Conservation (phyloP, 2,797 vertebrate genomes). For the Enteromius radiatus region DNA sequence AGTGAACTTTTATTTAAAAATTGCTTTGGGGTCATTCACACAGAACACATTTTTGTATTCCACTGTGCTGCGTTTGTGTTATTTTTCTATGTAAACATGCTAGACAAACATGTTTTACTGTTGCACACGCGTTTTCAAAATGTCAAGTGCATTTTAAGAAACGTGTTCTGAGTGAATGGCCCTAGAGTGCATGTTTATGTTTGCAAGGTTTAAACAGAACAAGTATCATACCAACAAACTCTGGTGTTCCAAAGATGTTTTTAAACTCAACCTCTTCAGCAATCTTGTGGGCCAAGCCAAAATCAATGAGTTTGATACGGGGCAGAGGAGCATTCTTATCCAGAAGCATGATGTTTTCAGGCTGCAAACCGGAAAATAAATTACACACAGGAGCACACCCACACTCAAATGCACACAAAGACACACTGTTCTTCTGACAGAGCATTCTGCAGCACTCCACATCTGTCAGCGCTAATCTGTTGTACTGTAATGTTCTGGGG, state of each 20-base stretch:
- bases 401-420: not conserved
- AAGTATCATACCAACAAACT: conserved; percentile 89
- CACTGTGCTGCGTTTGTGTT: not conserved
- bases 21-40: not conserved
- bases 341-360: conserved; percentile 98
- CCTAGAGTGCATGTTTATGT: too few relatives aligned
- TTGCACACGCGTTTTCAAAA: not conserved
- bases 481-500: not conserved
- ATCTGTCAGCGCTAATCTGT: conserved; percentile 6
- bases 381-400: conserved; percentile 17
- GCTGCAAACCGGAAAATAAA: conserved; percentile 74
- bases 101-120: not conserved
- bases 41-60: not conserved
- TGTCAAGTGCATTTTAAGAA: not conserved
- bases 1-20: not conserved
- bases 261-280: conserved; percentile 94
- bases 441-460: not conserved
- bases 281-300: conserved; percentile 93
- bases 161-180: not conserved
- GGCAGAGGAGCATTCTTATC: conserved; percentile 87
- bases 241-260: conserved; percentile 97
- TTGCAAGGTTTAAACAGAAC: not conserved
- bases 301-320: conserved; percentile 95
- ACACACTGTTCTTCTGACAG: conserved; percentile 18
- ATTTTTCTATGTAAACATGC: not conserved